Evolutionary conservation across 2,113 vertebrate species (phyloP).

Genomic region (Gulo gulo): DNA sequence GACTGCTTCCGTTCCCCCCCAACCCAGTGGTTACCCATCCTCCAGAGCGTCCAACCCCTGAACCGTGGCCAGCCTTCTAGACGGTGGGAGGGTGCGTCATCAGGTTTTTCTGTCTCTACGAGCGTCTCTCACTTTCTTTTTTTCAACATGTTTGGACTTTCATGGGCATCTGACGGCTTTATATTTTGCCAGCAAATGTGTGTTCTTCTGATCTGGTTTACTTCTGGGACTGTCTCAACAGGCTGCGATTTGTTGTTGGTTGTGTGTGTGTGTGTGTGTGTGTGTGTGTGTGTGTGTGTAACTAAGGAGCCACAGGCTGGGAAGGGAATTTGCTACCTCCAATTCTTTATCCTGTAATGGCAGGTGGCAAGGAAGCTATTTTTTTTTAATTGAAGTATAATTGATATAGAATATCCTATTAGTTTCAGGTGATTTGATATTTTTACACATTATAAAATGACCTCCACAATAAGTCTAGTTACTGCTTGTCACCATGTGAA

Average conservation of each 20-base stretch:
- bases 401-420: background rate
- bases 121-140: conserved; percentile 36
- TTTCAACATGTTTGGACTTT: conserved; percentile 42
- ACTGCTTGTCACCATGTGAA: background rate
- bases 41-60: background rate
- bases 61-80: background rate
- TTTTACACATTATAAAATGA: background rate
- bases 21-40: conserved; percentile 40
- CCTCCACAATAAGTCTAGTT: background rate
- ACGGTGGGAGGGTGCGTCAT: background rate
- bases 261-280: background rate
- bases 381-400: background rate
- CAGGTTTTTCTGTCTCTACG: background rate
- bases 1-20: conserved; percentile 48
- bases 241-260: background rate
- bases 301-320: conserved; percentile 60
- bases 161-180: background rate
- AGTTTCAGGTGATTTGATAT: background rate
- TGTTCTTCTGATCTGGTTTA: conserved; percentile 58
- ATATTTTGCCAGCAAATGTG: conserved; percentile 62
- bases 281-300: background rate
- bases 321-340: conserved; percentile 55
- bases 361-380: background rate
- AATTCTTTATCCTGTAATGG: conserved; percentile 32
- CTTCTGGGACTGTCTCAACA: conserved; percentile 32